Conservation (phyloP, 2,888 invertebrate species). For the Pristionchus entomophagus region DNA sequence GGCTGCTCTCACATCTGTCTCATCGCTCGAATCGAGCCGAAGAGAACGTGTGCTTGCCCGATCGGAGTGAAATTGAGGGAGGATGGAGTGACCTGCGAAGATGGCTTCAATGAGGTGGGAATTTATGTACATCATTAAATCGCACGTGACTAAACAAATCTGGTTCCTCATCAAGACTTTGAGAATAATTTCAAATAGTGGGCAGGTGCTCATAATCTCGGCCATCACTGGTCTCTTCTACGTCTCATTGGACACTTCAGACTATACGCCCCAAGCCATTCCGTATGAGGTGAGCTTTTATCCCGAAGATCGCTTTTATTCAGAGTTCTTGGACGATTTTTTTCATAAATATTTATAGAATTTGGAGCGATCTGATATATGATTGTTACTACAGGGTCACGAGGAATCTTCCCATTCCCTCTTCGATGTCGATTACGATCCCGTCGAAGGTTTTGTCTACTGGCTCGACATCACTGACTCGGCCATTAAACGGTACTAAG, state of each 20-base stretch:
- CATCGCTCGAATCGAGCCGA: slow-evolving; percentile 51
- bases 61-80: slow-evolving; percentile 53
- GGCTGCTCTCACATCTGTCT: slow-evolving; percentile 49
- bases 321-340: no score
- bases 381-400: slow-evolving; percentile 44
- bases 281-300: slow-evolving; percentile 24
- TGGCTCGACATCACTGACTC: slow-evolving; percentile 55
- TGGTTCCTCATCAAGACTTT: no score
- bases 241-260: slow-evolving; percentile 59
- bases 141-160: background rate
- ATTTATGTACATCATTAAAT: background rate
- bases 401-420: slow-evolving; percentile 27
- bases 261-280: slow-evolving; percentile 55
- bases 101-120: slow-evolving; percentile 52
- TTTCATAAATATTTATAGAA: background rate
- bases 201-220: slow-evolving; percentile 55
- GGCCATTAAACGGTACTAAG: slow-evolving; percentile 50
- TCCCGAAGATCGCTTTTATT: background rate
- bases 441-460: slow-evolving; percentile 52
- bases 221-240: slow-evolving; percentile 55
- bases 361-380: background rate
- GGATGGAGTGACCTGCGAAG: slow-evolving; percentile 54
- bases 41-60: slow-evolving; percentile 56
- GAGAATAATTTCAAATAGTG: background rate
- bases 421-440: slow-evolving; percentile 60